Conservation (phyloP, 1,140 invertebrate species). For the Lepidurus arcticus region DNA sequence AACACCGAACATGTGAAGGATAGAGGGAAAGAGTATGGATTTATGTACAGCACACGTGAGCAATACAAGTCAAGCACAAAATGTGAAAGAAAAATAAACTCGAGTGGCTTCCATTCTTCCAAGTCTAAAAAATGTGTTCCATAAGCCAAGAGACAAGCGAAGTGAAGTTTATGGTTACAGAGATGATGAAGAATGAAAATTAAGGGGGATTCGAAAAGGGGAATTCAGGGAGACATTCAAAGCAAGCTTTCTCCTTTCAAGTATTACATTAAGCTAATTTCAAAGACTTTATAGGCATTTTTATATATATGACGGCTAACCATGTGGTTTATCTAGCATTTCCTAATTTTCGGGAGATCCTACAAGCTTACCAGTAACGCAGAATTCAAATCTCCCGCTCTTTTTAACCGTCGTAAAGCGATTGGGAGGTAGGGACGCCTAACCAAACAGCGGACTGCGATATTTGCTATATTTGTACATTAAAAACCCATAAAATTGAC, state of each 20-base stretch:
- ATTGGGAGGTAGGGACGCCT: no score
- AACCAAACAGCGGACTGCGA: no score
- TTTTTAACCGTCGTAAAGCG: neutral
- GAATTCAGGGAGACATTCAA: neutral
- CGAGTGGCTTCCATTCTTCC: neutral
- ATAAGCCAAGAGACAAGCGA: slow-evolving; percentile 21
- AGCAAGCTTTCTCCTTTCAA: neutral
- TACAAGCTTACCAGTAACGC: no score
- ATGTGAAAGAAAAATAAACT: slow-evolving; percentile 29
- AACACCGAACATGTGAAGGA: slow-evolving; percentile 54
- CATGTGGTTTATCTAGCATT: neutral
- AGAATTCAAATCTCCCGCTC: neutral
- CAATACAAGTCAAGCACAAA: slow-evolving; percentile 24
- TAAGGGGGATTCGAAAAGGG: slow-evolving; percentile 26
- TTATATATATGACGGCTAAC: neutral
- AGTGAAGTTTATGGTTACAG: neutral
- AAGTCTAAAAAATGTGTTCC: slow-evolving; percentile 17
- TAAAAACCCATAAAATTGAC: no score
- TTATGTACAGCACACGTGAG: slow-evolving; percentile 26
- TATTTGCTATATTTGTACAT: no score
- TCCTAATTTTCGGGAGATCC: no score
- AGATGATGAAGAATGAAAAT: slow-evolving; percentile 28
- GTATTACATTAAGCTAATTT: neutral
- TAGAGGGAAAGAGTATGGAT: slow-evolving; percentile 30
- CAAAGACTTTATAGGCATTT: neutral